Base-by-base conservation (phyloP, 2,888 invertebrate species). In the Stictocephala bisonia region DNA sequence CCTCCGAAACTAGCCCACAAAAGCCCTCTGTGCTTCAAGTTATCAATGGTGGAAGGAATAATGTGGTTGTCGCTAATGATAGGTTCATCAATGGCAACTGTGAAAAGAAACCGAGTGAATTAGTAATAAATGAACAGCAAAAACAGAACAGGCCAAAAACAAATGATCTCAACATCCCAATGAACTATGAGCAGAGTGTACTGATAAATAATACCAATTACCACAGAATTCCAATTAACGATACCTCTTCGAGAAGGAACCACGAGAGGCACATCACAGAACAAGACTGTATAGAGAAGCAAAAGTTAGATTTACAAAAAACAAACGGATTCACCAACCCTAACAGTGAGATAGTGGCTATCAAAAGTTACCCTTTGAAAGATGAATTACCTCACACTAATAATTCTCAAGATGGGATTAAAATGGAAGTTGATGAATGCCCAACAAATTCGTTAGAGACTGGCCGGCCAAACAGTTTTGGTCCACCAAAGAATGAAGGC, bases 211-310 rank as follows among this genome's bases (percentile, higher is more conserved):
- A 70, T 64, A 64, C 20, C 70, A 71, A 71, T 26, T 71, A 58
- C 40, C 58, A 71, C 22, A 71, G 70, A 27, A 56, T 71, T 18
- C 44, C 58, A 18, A 58, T 58, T 4, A 71, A 71, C 44, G 70
- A 71, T 22, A 71, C 56, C 22, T 71, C 70, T 7, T 71, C 70
- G 9, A 71, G 56, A 11, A 71, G 58, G 15, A 71, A 58, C 22
- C 56, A 58, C 9, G 70, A 71, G 44, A 71, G 70, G 70, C 41
- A 44, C 11, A n/a, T n/a, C n/a, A n/a, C n/a, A n/a, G n/a, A n/a
- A n/a, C 9, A 4, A 15, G 64, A 64, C 9, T 20, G 35, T 9
- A 44, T 51, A 15, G 13, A 35, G 53, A 44, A 44, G 3, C 35
- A 35, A 18, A 35, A 31, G 11, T 41, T 41, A 29, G 29, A 58